A percentile compares a stretch with the other conserved stretches of the same genome.
Conservation (phyloP, 2,888 invertebrate genomes). For the Ectemnius cavifrons region DNA sequence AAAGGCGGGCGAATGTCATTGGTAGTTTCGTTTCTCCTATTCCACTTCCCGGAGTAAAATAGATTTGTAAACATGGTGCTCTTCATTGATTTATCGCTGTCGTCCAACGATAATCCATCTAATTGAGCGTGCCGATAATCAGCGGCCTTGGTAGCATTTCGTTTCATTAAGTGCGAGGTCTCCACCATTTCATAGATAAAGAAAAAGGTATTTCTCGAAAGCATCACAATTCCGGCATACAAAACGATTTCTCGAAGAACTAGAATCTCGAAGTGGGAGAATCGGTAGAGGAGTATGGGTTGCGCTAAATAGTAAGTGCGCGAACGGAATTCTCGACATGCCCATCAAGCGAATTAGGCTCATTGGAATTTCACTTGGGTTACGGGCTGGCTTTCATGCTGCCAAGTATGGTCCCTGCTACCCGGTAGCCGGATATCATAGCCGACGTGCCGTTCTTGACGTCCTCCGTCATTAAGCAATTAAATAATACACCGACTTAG, state of each 20-base stretch:
- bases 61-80: not conserved
- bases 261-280: too few species aligned
- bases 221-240: not conserved
- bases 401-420: conserved; percentile 68
- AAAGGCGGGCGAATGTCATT: conserved; percentile 10
- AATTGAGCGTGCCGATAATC: not conserved
- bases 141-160: not conserved
- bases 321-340: conserved; percentile 61
- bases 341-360: conserved; percentile 64
- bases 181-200: too few species aligned
- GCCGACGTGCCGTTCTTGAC: conserved; percentile 60
- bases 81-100: not conserved
- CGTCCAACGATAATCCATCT: not conserved
- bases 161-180: not conserved
- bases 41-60: not conserved
- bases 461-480: conserved; percentile 56
- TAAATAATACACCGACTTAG: conserved; percentile 33
- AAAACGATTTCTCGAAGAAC: not conserved
- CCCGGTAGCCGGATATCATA: conserved; percentile 68
- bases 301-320: conserved; percentile 29
- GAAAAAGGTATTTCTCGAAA: too few species aligned
- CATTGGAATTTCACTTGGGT: conserved; percentile 67
- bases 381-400: conserved; percentile 67
- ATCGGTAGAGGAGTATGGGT: too few species aligned
- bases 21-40: conserved; percentile 28